Conservation (phyloP, 2,113 vertebrate genomes). For the Chionomys nivalis region DNA sequence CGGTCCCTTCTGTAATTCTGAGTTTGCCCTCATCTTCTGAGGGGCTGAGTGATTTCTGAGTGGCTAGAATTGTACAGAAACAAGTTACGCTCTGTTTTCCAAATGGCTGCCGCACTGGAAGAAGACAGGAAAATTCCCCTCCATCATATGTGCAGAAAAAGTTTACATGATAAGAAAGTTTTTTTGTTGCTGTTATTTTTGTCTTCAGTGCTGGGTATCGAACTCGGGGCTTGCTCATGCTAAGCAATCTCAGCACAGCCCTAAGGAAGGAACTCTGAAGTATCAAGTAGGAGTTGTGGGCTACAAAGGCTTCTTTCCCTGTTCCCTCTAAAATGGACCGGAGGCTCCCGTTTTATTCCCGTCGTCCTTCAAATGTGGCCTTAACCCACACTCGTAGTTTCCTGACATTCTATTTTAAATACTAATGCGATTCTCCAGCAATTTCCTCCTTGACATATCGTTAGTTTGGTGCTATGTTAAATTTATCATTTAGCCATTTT, state of each 20-base stretch:
- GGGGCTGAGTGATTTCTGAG: background rate
- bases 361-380: constrained; percentile 21
- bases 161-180: background rate
- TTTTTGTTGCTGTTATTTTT: too few species aligned
- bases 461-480: constrained; percentile 53
- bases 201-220: background rate
- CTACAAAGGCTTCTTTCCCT: background rate
- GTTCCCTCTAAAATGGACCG: background rate
- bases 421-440: constrained; percentile 45
- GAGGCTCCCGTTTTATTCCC: constrained; percentile 38
- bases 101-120: background rate
- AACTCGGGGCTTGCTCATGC: background rate
- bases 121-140: background rate
- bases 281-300: background rate
- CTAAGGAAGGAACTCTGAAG: background rate
- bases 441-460: constrained; percentile 13
- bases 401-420: constrained; percentile 53
- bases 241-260: background rate
- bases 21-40: background rate
- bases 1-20: background rate
- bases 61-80: background rate
- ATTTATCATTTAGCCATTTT: constrained; percentile 52
- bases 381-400: constrained; percentile 22
- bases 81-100: background rate
- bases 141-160: background rate